Evolutionary conservation across 2,888 invertebrate genomes (phyloP), one percentile per base, ranked within the genome.

Genomic region (Chromoteleia sp.): DNA sequence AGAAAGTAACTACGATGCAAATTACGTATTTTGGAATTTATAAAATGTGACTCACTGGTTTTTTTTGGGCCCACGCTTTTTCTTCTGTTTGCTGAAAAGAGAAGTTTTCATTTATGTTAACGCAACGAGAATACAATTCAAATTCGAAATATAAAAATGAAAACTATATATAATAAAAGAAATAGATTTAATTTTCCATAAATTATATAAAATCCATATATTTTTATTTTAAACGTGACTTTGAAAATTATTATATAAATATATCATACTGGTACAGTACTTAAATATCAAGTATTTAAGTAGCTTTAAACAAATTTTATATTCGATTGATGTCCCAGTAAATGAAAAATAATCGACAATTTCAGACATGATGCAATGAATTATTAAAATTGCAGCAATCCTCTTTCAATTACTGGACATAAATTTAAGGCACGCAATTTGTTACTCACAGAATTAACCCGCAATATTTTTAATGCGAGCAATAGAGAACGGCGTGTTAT

Each of bases 51-150:
- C 91, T 91, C 88, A 91, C 91, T 86, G 86, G 63, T 86, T 87
- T 68, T 91, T 91, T 82, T 88, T 88, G 29, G 89, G 84, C 12
- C 87, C 89, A 71, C 91, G 88, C 85, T 91, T 91, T 86, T 91
- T 91, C 87, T 91, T 91, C 84, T 88, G 89, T 79, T 91, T 91
- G 85, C 91, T 91, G 89, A 87, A 91, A 91, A 82, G 84, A 87
- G 87, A 88, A 88, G 68, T 82, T 79, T 61, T 52, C 59, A 45
- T 67, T 63, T 39, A 65, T 33, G 70, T 78, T 76, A 71, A 82
- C 50, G 59, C 50, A 39, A 71, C 56, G 73, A 59, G 58, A 75
- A 50, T 61, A 68, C 5, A 17, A 30, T 29, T 6, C 21, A 21
- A 45, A 61, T 43, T 61, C 5, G 3, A 45, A 30, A 43, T 33